Conservation (phyloP, 2,113 vertebrate genomes). For the Australoheros scitulus region DNA sequence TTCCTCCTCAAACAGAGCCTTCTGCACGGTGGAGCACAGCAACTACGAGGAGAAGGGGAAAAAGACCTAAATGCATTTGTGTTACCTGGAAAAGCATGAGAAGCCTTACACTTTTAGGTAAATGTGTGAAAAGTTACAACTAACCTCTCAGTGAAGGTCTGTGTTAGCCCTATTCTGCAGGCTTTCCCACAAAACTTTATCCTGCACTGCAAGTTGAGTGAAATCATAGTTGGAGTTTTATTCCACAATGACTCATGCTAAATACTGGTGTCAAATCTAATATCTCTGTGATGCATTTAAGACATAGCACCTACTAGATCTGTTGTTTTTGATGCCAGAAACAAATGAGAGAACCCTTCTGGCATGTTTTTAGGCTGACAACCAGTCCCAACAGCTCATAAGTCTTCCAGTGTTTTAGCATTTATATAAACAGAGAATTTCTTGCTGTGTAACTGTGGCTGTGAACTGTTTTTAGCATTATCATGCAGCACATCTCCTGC, state of each 20-base stretch:
- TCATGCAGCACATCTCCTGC: not conserved
- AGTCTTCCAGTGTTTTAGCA: slow-evolving; percentile 39
- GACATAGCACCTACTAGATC: slow-evolving; percentile 24
- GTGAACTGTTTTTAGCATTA: not conserved
- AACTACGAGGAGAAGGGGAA: slow-evolving; percentile 65
- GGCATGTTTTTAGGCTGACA: slow-evolving; percentile 30
- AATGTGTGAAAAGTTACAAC: not conserved
- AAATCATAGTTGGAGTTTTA: not conserved
- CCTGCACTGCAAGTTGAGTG: not conserved
- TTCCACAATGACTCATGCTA: not conserved
- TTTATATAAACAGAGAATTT: not conserved
- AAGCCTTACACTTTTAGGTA: not conserved
- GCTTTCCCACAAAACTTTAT: not conserved
- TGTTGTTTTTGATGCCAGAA: slow-evolving; percentile 32
- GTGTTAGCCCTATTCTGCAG: not conserved
- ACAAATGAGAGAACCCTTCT: slow-evolving; percentile 19
- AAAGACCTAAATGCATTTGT: not conserved
- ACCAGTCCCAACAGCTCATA: slow-evolving; percentile 36
- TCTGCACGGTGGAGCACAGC: slow-evolving; percentile 84
- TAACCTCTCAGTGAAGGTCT: not conserved
- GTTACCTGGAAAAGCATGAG: not conserved
- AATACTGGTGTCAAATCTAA: slow-evolving; percentile 16
- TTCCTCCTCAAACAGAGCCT: slow-evolving; percentile 86
- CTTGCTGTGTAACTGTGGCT: not conserved
- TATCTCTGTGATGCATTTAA: slow-evolving; percentile 34